Evolutionary conservation across 2,113 vertebrate genomes (phyloP).

Genomic region (Cyphomyrus discorhynchus): DNA sequence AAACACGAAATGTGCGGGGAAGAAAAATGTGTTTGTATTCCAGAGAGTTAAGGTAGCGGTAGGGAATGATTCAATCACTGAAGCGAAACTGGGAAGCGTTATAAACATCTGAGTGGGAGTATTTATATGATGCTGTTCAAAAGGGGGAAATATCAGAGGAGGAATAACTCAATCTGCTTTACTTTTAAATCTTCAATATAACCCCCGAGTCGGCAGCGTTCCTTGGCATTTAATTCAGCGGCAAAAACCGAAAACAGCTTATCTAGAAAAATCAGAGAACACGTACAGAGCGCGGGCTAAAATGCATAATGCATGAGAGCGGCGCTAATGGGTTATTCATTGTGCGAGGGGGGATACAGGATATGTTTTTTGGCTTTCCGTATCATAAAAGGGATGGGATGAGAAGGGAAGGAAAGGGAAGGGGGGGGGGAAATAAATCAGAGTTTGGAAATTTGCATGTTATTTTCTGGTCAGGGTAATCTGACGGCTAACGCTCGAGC

Average conservation of each 20-base stretch:
- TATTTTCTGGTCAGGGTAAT: constrained; percentile 55
- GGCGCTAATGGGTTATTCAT: constrained; percentile 44
- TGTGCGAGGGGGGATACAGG: constrained; percentile 28
- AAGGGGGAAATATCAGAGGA: neutral
- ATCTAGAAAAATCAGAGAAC: constrained; percentile 44
- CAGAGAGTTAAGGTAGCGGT: neutral
- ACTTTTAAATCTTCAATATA: constrained; percentile 30
- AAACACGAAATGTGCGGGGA: neutral
- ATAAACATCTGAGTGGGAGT: constrained; percentile 2
- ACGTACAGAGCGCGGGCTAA: constrained; percentile 32
- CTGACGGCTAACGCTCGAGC: constrained; percentile 51
- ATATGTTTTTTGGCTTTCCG: constrained; percentile 36
- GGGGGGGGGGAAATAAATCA: constrained; percentile 32
- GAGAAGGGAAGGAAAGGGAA: constrained; percentile 6
- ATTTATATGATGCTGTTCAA: neutral
- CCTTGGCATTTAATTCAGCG: constrained; percentile 41
- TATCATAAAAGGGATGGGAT: constrained; percentile 38
- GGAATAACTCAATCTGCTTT: constrained; percentile 30
- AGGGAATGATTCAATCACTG: constrained; percentile 28
- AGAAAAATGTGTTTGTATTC: neutral
- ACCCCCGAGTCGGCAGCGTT: constrained; percentile 37
- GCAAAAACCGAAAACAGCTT: constrained; percentile 43
- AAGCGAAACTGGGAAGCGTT: constrained; percentile 17
- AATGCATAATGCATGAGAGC: constrained; percentile 54
- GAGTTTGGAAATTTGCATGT: constrained; percentile 54